Base-by-base conservation (phyloP, 2,888 invertebrate species). In the Belgica antarctica region DNA sequence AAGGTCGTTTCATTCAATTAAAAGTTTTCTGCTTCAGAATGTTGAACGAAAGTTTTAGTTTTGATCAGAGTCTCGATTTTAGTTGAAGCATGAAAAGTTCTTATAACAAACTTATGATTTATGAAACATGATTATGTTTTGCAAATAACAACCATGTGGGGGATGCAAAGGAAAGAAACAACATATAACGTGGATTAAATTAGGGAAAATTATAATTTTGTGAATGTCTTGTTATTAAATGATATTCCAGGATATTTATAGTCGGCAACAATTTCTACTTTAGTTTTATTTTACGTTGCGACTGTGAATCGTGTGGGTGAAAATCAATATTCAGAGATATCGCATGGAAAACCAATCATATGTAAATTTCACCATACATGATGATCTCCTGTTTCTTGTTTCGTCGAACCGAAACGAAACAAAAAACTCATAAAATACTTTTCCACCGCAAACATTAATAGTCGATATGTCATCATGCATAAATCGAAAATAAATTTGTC, bases 111-210 rank as follows among this genome's bases (percentile, higher is more conserved):
- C 19, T 41, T 25, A 46, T 65, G 41, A 65, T 65, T 62, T 41
- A 65, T 65, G 22, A 65, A 65, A 41, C 22, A 46, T 1, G 25
- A 65, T 63, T 63, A 63, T 15, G 63, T 24, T 63, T 63, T 41
- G 63, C 36, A 63, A 63, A 63, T 25, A 63, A 63, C 63, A 28
- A 19, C 22, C 22, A 22, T 52, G 24, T 63, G 36, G 28, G 25
- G 5, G 61, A n/a, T n/a, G n/a, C n/a, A n/a, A n/a, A 8, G 15
- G 63, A n/a, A n/a, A 63, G 63, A 22, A 62, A 47, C 65, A 66
- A 66, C 65, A 27, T 66, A 66, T 66, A 66, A 66, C 19, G 68
- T 22, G 68, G 57, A 68, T 68, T 68, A 68, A 68, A 68, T 68
- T 68, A 68, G 24, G 25, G 68, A 68, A 68, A 66, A 47, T 66